Evolutionary conservation across 2,888 invertebrate species (phyloP).

Genomic region (Campopleginae sp.): DNA sequence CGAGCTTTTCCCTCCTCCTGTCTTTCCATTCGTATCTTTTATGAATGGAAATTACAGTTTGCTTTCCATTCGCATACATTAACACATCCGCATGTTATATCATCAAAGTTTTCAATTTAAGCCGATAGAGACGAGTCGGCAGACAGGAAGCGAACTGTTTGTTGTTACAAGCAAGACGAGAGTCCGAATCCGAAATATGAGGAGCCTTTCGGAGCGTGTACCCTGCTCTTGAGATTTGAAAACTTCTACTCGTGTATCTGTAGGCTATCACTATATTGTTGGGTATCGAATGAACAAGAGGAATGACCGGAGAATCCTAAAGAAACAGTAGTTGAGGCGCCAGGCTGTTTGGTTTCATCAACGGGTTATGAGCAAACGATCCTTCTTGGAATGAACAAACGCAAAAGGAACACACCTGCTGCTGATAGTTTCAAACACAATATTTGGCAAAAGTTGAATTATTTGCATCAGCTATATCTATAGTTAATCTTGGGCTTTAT

Average conservation of each 20-base stretch:
- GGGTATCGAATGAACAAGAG: conserved; percentile 67
- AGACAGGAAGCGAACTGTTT: conserved; percentile 78
- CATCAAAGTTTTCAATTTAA: conserved; percentile 33
- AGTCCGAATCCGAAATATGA: conserved; percentile 74
- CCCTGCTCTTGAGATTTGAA: conserved; percentile 73
- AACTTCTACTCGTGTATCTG: conserved; percentile 45
- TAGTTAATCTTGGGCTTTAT: conserved; percentile 27
- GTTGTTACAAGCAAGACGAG: conserved; percentile 79
- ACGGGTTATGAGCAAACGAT: conserved; percentile 80
- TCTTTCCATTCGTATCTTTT: neutral
- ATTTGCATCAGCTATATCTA: conserved; percentile 20
- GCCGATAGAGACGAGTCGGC: conserved; percentile 40
- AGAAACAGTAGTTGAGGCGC: conserved; percentile 80
- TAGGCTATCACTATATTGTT: conserved; percentile 65
- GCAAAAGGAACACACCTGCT: conserved; percentile 74
- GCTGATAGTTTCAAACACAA: conserved; percentile 72
- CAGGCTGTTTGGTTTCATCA: conserved; percentile 75
- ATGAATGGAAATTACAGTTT: neutral
- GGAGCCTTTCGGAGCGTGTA: conserved; percentile 70
- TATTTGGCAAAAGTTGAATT: conserved; percentile 46
- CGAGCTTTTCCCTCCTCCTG: neutral
- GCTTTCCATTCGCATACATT: neutral
- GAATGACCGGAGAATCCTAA: conserved; percentile 76
- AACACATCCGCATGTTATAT: conserved; percentile 10
- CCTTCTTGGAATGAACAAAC: conserved; percentile 72